Conservation (phyloP, 2,113 vertebrate species). For the Tupaia tana region DNA sequence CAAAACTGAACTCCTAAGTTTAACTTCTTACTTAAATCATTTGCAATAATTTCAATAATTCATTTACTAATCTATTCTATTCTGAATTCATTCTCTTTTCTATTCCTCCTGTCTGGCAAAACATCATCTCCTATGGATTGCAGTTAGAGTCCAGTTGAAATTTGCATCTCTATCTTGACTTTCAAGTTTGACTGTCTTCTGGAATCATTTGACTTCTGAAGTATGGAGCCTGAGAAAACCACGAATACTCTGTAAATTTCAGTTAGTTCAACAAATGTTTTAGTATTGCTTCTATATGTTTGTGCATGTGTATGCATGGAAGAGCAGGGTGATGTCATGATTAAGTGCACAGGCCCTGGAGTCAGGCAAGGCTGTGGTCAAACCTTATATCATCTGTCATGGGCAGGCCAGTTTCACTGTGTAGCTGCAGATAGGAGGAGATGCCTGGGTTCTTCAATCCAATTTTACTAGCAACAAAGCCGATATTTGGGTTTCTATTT, state of each 20-base stretch:
- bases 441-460: background rate
- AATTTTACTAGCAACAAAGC: background rate
- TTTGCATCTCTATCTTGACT: background rate
- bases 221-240: background rate
- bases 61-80: background rate
- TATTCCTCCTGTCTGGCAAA: background rate
- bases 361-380: background rate
- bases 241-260: background rate
- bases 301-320: fast-evolving
- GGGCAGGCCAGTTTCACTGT: background rate
- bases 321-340: background rate
- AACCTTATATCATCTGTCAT: background rate
- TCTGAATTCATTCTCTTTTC: background rate
- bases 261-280: no score
- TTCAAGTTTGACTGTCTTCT: background rate
- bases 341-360: background rate
- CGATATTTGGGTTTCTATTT: background rate
- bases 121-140: background rate
- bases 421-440: background rate
- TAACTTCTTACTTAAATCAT: background rate
- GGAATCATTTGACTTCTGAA: background rate
- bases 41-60: background rate
- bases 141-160: background rate
- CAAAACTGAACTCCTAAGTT: background rate
- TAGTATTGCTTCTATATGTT: no score